Base-by-base conservation (phyloP, 30 jellyfish, hydroid and myxozoan genomes). In the Chrysaora quinquecirrha region DNA sequence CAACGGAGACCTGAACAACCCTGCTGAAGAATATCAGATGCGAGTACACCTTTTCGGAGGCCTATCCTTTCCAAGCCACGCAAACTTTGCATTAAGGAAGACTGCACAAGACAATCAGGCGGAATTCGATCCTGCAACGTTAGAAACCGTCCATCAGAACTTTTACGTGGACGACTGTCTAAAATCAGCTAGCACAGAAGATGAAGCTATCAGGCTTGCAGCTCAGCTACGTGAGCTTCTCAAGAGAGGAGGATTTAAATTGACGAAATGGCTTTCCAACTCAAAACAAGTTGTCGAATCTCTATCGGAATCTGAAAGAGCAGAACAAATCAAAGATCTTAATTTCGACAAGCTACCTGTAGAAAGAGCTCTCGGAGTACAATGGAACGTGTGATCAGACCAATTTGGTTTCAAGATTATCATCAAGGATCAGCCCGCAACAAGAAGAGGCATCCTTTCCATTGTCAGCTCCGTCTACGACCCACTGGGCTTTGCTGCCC, bases 101-200 rank as follows among this genome's bases (percentile, higher is more conserved):
- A 87, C 96, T 4, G 95, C 95, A 29, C 43, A 33, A 14, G 89
- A 49, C 31, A 72, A 73, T 54, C 43, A 64, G 12, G 70, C 38
- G 1, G 34, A 50, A 0, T 78, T 68, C 67, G 63, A 85, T 1
- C 14, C 48, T 25, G 82, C 35, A 18, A 48, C 72, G 22, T 46
- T 64, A 19, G 30, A 27, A 47, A 86, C 90, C 1, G 87, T 87
- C 1, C 19, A 54, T 10, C 33, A 27, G 0, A 78, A 80, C 65
- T 87, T 87, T 38, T 87, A 87, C 35, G 96, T 87, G 22, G 89
- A 87, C 47, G 94, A 87, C 73, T 30, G 71, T 46, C 74, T 67
- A 24, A 76, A 61, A 35, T 77, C 89, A 34, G 82, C 63, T 23
- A 43, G 43, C 22, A 38, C 27, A 2, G 48, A 47, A 22, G 76